Conservation (phyloP, 2,888 invertebrate genomes). For the Drosophila mercatorum region DNA sequence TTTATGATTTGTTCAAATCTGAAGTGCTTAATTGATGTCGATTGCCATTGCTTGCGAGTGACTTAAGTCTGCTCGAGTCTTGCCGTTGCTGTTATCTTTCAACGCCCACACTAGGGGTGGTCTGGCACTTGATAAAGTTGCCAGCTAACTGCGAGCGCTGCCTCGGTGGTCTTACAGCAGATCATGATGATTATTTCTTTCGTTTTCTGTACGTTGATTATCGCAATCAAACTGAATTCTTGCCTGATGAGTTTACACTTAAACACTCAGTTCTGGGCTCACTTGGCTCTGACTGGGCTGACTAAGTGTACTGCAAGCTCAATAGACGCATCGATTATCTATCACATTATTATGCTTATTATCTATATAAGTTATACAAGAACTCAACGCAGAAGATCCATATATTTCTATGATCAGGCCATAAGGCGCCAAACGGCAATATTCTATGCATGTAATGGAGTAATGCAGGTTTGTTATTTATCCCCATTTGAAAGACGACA, state of each 20-base stretch:
- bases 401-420: too few species aligned
- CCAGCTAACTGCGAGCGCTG: conserved; percentile 5
- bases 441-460: too few species aligned
- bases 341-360: too few species aligned
- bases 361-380: too few species aligned
- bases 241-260: too few species aligned
- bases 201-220: background rate
- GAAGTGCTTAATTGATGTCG: conserved; percentile 68
- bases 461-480: too few species aligned
- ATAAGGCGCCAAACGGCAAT: too few species aligned
- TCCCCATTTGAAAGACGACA: too few species aligned
- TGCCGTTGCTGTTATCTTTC: conserved; percentile 23
- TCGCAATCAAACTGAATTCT: background rate
- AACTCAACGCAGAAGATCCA: too few species aligned
- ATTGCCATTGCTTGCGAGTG: conserved; percentile 34
- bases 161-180: conserved; percentile 37
- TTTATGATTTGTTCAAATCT: conserved; percentile 61
- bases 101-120: conserved; percentile 38
- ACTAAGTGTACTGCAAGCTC: background rate
- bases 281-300: background rate
- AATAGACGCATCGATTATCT: background rate
- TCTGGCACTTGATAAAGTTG: conserved; percentile 25
- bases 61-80: conserved; percentile 16
- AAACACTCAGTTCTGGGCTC: too few species aligned
- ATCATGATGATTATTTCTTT: background rate